Evolutionary conservation across 2,888 invertebrate species (phyloP).

Genomic region (Platerodrilus igneus): DNA sequence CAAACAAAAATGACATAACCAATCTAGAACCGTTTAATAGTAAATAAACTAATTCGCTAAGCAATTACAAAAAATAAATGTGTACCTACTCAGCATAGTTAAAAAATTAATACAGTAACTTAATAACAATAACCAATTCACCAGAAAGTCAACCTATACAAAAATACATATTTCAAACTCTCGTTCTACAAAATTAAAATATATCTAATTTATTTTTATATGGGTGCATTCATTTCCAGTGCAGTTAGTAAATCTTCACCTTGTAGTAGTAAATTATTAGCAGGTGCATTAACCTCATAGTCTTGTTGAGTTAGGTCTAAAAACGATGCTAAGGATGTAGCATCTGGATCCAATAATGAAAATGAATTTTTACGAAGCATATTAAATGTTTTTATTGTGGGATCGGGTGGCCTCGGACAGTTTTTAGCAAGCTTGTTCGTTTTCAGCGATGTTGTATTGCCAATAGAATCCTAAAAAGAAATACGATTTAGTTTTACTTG

Average conservation of each 20-base stretch:
- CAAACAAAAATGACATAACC: too few relatives aligned
- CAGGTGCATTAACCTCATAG: conserved; percentile 54
- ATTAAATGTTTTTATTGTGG: conserved; percentile 15
- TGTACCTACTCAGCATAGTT: too few relatives aligned
- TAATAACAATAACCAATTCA: too few relatives aligned
- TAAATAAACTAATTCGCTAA: too few relatives aligned
- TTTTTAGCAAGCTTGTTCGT: conserved; percentile 22
- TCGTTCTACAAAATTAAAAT: conserved; percentile 13
- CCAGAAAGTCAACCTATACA: too few relatives aligned
- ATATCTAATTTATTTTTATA: conserved; percentile 31
- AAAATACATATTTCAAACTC: conserved; percentile 26
- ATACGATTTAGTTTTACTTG: too few relatives aligned
- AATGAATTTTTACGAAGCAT: conserved; percentile 42
- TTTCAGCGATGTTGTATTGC: too few relatives aligned
- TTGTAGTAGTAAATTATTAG: conserved; percentile 46
- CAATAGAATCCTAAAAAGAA: too few relatives aligned
- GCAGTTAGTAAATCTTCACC: conserved; percentile 52
- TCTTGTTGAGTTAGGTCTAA: conserved; percentile 52
- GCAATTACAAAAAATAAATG: too few relatives aligned
- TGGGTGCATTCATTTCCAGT: conserved; percentile 42
- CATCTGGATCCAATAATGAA: conserved; percentile 46
- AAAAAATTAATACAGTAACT: too few relatives aligned
- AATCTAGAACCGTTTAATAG: too few relatives aligned
- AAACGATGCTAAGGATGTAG: conserved; percentile 45
- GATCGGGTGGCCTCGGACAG: conserved; percentile 23